Base-by-base conservation (phyloP, 1,140 invertebrate species). In the Trichomalopsis sarcophagae region DNA sequence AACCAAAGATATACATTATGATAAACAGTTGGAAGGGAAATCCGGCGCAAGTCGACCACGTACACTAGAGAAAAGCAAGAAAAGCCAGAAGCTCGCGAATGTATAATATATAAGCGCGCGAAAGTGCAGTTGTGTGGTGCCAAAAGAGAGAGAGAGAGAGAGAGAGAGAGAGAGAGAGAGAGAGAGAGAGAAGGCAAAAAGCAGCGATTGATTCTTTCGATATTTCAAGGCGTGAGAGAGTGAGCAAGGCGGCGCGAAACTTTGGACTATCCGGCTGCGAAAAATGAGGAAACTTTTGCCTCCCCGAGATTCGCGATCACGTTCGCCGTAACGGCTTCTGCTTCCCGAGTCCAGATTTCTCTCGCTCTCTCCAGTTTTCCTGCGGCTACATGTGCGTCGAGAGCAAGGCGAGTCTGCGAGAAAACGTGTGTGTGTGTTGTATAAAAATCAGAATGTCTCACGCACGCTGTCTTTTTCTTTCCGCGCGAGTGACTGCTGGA, bases 221-320 rank as follows among this genome's bases (percentile, higher is more conserved):
- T 91, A 92, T 92, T 92, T 91, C 89, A 89, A 86, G 50, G 33
- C 23, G 62, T 66, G 77, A 83, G 81, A 76, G 79, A 30, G 40
- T 79, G 84, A 79, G 17, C 11, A 66, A 81, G 82, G 82, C 68
- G 74, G 81, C 77, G 33, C 74, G 68, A 87, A 90, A 88, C 87
- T 88, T 88, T 88, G 86, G 87, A 88, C 88, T 87, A 88, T 87
- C 87, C 88, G 81, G 76, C 87, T 87, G 89, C 90, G 90, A 93
- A 92, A 92, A 92, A 92, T 92, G 91, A 92, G 89, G 90, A 92
- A 93, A 93, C 89, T 92, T 93, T 92, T 88, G 87, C 87, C 88
- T 75, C 73, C 87, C 71, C 86, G 86, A 84, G 88, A 89, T 89
- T 89, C 88, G 88, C 86, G 90, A 91, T 91, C 90, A 90, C 89